Conservation (phyloP, 2,888 invertebrate species). For the Gerris lacustris region DNA sequence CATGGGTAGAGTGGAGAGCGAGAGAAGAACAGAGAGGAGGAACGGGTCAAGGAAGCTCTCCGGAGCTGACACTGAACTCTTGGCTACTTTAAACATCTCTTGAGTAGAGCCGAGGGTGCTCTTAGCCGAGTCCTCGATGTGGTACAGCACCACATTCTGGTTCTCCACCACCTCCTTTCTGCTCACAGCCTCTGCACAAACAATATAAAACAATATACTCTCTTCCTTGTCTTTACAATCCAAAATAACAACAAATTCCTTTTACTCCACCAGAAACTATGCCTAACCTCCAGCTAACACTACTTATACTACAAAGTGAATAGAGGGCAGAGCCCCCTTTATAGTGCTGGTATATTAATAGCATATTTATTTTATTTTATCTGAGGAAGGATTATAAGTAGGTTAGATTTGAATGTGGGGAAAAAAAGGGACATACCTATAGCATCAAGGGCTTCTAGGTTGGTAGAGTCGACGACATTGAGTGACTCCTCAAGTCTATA, state of each 20-base stretch:
- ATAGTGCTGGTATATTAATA: too few species aligned
- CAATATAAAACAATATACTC: not conserved
- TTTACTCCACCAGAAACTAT: too few species aligned
- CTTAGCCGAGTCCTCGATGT: constrained; percentile 32
- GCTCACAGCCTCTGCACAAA: constrained; percentile 20
- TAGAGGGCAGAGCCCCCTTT: too few species aligned
- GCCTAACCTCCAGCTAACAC: too few species aligned
- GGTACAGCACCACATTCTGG: constrained; percentile 32
- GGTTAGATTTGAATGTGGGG: too few species aligned
- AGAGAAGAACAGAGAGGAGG: constrained; percentile 47
- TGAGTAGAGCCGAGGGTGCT: constrained; percentile 29
- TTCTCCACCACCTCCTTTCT: constrained; percentile 28
- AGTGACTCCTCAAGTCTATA: constrained; percentile 25
- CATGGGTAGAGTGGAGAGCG: constrained; percentile 39
- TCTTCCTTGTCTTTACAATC: not conserved
- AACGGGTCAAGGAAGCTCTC: constrained; percentile 51
- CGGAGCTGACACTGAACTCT: constrained; percentile 44
- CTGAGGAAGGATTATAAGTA: too few species aligned
- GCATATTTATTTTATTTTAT: too few species aligned
- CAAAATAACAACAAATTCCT: not conserved
- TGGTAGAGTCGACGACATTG: constrained; percentile 20
- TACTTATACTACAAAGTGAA: too few species aligned
- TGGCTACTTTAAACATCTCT: constrained; percentile 31
- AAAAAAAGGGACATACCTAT: not conserved
- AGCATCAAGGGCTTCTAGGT: constrained; percentile 2